Base-by-base conservation (phyloP, 2,888 invertebrate species). In the Dicyrtoma fusca region DNA sequence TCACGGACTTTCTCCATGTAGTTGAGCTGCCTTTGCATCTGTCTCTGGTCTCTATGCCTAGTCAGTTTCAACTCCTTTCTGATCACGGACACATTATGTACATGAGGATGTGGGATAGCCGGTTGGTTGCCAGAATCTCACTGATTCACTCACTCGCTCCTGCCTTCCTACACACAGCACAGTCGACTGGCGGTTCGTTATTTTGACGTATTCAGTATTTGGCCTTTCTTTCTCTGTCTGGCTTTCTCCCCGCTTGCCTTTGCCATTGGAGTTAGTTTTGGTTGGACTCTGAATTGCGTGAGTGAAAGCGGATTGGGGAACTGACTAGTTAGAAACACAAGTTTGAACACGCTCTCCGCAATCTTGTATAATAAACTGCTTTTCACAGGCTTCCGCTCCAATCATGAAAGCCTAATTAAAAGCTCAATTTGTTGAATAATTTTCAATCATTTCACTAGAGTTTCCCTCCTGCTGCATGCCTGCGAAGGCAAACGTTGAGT, bases 361-460 rank as follows among this genome's bases (percentile, higher is more conserved):
- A 34, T 47, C 49, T 53, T 21, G n/a, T 53, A 66, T 53, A n/a
- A n/a, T n/a, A 66, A 66, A 66, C 53, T 66, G 53, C 19, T 66
- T 51, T 66, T 66, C 66, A 53, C 19, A 53, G 53, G 53, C 53
- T 55, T 66, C 66, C 66, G 53, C 66, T 55, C 42, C 66, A 66
- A 66, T 66, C 53, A 66, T 53, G 53, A 11, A 66, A 66, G 53
- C 53, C 66, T 42, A 66, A 66, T 66, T 66, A 66, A 66, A 66
- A 66, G 53, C 66, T 53, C 66, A 66, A 66, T 66, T 66, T 66
- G 44, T 34, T 53, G 53, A 53, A 66, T 66, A 53, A 66, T 66
- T 66, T 66, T 42, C 66, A 25, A 51, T 64, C 23, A 11, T 23
- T 44, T 44, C 34, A 34, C 34, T 34, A 34, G 4, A 34, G 34